Percentiles rank a stretch among this genome's conserved stretches.
These are phyloP conservation scores for Muscidifurax raptorellus DNA, from an alignment of 1,140 invertebrate species.

Conservation along the genomic window DNA sequence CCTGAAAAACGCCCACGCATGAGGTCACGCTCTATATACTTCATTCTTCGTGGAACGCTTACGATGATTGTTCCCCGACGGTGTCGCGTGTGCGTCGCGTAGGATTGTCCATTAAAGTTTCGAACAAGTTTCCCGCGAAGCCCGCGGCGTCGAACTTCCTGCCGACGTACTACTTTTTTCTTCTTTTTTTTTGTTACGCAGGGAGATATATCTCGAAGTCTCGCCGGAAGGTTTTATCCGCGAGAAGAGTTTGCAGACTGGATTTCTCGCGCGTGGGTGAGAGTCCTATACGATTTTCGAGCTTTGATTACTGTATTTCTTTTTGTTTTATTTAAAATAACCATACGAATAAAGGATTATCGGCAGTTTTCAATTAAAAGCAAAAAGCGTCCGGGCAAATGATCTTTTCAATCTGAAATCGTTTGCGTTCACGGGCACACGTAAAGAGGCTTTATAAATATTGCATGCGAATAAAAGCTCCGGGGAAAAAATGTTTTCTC, in stretches of 20 bases:
- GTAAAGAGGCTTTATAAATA: background rate
- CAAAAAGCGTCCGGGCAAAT: background rate
- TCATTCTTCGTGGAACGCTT: constrained; percentile 56
- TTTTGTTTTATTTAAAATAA: background rate
- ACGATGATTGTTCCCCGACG: constrained; percentile 63
- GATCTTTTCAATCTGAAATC: background rate
- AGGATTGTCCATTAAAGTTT: constrained; percentile 68
- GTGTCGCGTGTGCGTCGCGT: constrained; percentile 48
- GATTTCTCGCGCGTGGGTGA: background rate
- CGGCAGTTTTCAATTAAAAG: background rate
- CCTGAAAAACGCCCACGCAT: constrained; percentile 57
- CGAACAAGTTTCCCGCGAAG: constrained; percentile 62
- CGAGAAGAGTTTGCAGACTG: background rate
- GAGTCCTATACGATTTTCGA: no score
- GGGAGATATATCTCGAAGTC: background rate
- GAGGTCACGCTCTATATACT: constrained; percentile 51
- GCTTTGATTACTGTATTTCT: background rate
- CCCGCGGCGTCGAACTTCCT: constrained; percentile 49
- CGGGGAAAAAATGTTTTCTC: constrained; percentile 29
- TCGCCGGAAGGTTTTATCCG: background rate
- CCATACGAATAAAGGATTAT: background rate
- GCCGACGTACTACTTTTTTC: constrained; percentile 54
- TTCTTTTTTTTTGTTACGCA: constrained; percentile 38
- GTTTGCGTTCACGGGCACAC: background rate
- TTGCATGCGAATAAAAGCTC: background rate